A percentile compares a stretch with the other conserved stretches of the same genome.
Evolutionary conservation across 2,113 vertebrate species (phyloP).

Genomic region (Chauna torquata): DNA sequence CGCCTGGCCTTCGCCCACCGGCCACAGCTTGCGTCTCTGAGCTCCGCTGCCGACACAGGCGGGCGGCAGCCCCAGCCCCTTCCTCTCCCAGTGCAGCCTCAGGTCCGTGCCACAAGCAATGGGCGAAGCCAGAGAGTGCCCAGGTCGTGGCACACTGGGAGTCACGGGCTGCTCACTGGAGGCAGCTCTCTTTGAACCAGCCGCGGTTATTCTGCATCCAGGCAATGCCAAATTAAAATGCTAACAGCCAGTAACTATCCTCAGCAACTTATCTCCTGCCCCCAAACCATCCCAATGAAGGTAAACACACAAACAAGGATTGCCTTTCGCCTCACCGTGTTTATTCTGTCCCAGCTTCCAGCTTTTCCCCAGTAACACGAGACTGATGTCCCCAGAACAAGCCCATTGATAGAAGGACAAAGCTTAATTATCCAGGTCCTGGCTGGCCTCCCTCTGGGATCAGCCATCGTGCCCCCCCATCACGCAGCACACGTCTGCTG

Average conservation of each 20-base stretch:
- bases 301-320: background rate
- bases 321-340: background rate
- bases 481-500: background rate
- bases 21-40: accelerated
- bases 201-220: too few species aligned
- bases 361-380: background rate
- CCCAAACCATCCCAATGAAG: accelerated
- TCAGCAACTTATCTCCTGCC: accelerated
- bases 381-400: background rate
- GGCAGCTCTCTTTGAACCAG: background rate
- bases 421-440: background rate
- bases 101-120: too few species aligned
- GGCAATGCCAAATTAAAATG: background rate
- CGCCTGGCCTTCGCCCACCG: accelerated
- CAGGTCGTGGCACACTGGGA: too few species aligned
- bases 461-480: background rate
- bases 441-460: background rate
- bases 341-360: background rate
- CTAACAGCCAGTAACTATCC: background rate
- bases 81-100: too few species aligned
- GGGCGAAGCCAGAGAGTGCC: too few species aligned
- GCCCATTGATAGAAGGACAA: background rate
- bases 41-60: accelerated
- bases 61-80: too few species aligned
- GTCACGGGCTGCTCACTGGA: background rate